These are phyloP conservation scores for Nycticryphes semicollaris DNA, from an alignment of 2,113 vertebrate species.

Conservation along the genomic window DNA sequence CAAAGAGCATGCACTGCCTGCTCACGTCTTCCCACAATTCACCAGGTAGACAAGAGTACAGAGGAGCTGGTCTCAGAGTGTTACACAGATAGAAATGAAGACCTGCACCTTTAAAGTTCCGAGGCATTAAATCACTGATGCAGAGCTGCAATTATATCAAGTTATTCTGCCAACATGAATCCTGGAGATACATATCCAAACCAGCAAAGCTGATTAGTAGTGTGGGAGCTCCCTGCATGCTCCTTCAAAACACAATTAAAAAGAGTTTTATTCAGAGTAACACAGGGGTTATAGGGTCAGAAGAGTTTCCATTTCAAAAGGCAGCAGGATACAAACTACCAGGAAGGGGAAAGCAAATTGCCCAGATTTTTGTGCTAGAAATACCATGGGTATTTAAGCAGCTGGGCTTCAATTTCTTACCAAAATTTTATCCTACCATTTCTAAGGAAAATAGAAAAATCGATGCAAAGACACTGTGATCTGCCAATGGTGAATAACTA, in stretches of 20 bases:
- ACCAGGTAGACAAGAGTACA: not conserved
- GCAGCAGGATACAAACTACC: conserved; percentile 52
- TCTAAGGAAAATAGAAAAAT: conserved; percentile 21
- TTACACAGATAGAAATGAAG: not conserved
- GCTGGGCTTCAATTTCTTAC: not conserved
- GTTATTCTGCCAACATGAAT: conserved; percentile 53
- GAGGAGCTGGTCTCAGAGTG: not conserved
- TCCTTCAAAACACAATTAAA: conserved; percentile 73
- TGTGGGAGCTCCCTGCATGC: conserved; percentile 58
- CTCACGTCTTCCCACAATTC: not conserved
- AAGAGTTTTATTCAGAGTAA: conserved; percentile 67
- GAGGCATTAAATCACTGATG: conserved; percentile 29
- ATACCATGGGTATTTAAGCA: conserved; percentile 29
- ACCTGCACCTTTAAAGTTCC: conserved; percentile 53
- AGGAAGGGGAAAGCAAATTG: conserved; percentile 50
- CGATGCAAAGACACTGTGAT: not conserved
- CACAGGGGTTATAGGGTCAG: conserved; percentile 71
- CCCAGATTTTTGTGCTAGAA: conserved; percentile 60
- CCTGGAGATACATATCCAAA: conserved; percentile 51
- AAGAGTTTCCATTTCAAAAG: conserved; percentile 75
- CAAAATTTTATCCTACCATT: conserved; percentile 14
- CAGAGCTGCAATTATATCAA: conserved; percentile 60
- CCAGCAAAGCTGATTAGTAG: conserved; percentile 71
- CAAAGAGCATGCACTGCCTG: not conserved
- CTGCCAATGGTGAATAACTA: not conserved